Percentiles rank a stretch among this genome's conserved stretches.
Evolutionary conservation across 2,888 invertebrate species (phyloP).

Genomic region (Philopedon plagiatum): DNA sequence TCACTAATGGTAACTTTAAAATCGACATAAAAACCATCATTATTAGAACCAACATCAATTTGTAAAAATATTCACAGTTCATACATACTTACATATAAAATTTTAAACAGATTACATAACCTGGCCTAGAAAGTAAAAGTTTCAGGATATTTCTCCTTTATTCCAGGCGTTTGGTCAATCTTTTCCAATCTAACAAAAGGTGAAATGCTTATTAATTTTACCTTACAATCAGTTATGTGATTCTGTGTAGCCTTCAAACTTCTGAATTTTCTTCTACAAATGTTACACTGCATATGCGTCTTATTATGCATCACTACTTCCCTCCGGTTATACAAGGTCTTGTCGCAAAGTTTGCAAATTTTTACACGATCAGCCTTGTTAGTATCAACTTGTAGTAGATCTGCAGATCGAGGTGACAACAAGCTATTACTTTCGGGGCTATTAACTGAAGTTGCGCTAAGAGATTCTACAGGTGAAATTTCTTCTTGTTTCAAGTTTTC

Average conservation of each 20-base stretch:
- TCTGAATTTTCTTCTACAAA: slow-evolving; percentile 31
- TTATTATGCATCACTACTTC: slow-evolving; percentile 19
- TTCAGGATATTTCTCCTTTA: slow-evolving; percentile 4
- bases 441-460: not conserved
- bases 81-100: too few relatives aligned
- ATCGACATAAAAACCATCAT: too few relatives aligned
- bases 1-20: too few relatives aligned
- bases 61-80: too few relatives aligned
- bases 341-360: slow-evolving; percentile 20
- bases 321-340: slow-evolving; percentile 3
- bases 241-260: slow-evolving; percentile 3
- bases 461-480: slow-evolving; percentile 10
- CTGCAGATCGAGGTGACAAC: not conserved
- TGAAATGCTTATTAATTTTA: not conserved
- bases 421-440: not conserved
- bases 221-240: slow-evolving; percentile 20
- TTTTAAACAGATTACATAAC: not conserved
- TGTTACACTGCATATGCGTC: slow-evolving; percentile 30
- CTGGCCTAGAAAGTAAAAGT: not conserved
- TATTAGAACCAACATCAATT: too few relatives aligned
- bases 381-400: slow-evolving; percentile 8
- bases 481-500: slow-evolving; percentile 19
- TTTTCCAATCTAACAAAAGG: slow-evolving; percentile 14
- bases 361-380: slow-evolving; percentile 3
- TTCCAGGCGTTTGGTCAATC: slow-evolving; percentile 8